phyloP scores from a whole-genome alignment of 2,797 vertebrate genomes.

The Margarornis squamiger region DNA sequence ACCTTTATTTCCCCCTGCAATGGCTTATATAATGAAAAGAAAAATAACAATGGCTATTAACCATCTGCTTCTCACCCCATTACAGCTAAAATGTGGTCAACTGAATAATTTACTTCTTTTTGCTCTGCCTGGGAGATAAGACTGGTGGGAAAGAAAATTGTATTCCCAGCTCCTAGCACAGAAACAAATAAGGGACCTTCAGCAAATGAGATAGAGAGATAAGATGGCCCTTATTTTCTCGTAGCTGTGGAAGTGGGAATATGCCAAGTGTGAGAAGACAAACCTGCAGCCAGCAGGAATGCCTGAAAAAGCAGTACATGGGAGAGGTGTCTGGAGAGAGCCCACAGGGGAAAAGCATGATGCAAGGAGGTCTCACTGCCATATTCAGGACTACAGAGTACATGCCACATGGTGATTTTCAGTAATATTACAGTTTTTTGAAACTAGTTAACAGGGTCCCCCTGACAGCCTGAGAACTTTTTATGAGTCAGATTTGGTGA shows the following conservation, averaged over 20 bases:
- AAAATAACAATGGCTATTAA: slow-evolving; percentile 21
- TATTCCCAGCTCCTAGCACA: background rate
- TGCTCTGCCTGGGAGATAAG: background rate
- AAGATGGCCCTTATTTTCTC: background rate
- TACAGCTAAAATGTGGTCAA: slow-evolving; percentile 21
- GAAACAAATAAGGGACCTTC: background rate
- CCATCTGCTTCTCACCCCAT: slow-evolving; percentile 24
- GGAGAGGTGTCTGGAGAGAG: background rate
- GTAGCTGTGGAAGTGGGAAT: background rate
- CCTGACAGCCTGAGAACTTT: background rate
- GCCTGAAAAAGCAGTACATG: background rate
- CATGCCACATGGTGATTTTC: background rate
- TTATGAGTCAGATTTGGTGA: background rate
- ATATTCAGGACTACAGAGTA: background rate
- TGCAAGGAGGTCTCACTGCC: background rate
- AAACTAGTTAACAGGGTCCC: background rate
- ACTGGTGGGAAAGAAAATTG: background rate
- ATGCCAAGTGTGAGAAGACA: background rate
- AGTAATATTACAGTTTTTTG: background rate
- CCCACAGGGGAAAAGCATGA: background rate
- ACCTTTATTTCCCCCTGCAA: background rate
- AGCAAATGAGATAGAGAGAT: background rate
- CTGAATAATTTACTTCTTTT: slow-evolving; percentile 12
- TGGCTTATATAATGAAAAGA: background rate
- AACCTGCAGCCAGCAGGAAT: background rate